These are phyloP conservation scores for Rhamphomyia laevipes DNA, from an alignment of 2,888 invertebrate genomes.

Conservation along the genomic window DNA sequence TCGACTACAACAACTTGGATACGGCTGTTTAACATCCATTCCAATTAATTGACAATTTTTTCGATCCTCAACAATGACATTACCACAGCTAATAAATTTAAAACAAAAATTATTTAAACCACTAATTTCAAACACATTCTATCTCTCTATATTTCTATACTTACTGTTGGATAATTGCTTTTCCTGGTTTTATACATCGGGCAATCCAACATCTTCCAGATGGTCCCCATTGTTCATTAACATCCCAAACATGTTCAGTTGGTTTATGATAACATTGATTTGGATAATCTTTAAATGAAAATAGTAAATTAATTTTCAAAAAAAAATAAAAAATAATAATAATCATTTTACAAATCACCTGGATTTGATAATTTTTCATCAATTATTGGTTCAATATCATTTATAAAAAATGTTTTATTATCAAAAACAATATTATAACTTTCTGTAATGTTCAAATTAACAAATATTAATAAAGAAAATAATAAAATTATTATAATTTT, in stretches of 20 bases:
- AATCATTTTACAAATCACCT: neutral
- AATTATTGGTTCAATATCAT: neutral
- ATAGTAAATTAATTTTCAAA: neutral
- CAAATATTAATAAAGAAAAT: neutral
- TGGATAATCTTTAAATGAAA: neutral
- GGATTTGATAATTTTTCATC: neutral
- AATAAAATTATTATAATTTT: no score
- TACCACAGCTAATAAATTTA: no score
- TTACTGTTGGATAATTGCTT: no score
- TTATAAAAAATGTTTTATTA: neutral
- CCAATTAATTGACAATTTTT: neutral
- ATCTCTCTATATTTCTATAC: no score
- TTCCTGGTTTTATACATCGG: neutral
- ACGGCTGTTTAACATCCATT: neutral
- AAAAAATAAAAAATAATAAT: neutral
- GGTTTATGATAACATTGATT: neutral
- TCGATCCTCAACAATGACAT: no score
- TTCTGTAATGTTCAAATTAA: neutral
- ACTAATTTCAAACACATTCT: no score
- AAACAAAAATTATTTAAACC: no score
- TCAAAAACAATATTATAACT: no score
- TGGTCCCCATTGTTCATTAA: neutral
- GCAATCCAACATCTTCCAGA: neutral
- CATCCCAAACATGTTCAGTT: neutral
- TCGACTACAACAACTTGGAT: neutral